phyloP scores from a whole-genome alignment of 1,140 invertebrate genomes.

The Brachionus rubens region DNA sequence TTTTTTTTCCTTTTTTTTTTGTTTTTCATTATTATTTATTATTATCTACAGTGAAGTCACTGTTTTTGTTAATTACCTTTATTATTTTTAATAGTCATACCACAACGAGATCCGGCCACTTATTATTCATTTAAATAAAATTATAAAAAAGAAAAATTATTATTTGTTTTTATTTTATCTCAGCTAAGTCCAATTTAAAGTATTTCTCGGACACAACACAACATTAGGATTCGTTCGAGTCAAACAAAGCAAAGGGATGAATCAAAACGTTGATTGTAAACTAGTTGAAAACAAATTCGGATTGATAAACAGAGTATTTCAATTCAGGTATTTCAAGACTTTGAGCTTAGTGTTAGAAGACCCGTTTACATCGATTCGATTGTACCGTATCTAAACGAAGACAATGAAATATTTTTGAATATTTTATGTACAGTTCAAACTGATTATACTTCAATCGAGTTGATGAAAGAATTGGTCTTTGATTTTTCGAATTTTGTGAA shows the following conservation, averaged over 20 bases:
- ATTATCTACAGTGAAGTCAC: too few species aligned
- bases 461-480: slow-evolving; percentile 12
- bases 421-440: background rate
- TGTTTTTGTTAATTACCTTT: too few species aligned
- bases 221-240: background rate
- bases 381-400: background rate
- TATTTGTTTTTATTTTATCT: too few species aligned
- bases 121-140: too few species aligned
- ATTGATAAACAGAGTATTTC: background rate
- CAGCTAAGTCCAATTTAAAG: too few species aligned
- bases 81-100: too few species aligned
- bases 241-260: background rate
- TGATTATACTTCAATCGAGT: background rate
- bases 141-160: too few species aligned
- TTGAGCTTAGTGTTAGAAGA: background rate
- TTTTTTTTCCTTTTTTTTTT: too few species aligned
- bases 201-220: too few species aligned
- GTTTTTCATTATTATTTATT: too few species aligned
- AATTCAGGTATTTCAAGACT: background rate
- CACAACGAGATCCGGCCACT: too few species aligned
- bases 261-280: background rate
- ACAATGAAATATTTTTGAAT: slow-evolving; percentile 14
- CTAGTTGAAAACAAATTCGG: background rate
- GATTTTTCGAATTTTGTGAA: slow-evolving; percentile 8
- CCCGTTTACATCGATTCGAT: background rate